Evolutionary conservation across 2,888 invertebrate species (phyloP).

Genomic region (Dynastes tityus): DNA sequence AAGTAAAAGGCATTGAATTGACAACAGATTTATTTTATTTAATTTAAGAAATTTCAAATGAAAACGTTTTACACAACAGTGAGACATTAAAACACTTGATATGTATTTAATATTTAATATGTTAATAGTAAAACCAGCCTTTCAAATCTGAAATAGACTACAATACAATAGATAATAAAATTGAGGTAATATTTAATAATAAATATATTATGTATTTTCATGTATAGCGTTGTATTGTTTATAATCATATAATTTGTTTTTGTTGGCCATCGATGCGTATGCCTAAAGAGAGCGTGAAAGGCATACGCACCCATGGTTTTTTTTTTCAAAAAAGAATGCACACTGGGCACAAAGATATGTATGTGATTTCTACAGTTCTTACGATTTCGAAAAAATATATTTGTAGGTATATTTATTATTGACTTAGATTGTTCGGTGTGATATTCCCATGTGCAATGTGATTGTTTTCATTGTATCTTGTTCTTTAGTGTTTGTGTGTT

Average conservation of each 20-base stretch:
- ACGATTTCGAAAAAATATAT: conserved; percentile 69
- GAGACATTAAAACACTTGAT: conserved; percentile 62
- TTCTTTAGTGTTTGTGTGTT: background rate
- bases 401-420: conserved; percentile 63
- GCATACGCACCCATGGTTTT: conserved; percentile 21
- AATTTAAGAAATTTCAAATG: conserved; percentile 68
- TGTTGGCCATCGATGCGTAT: background rate
- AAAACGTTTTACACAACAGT: conserved; percentile 63
- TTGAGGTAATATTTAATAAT: conserved; percentile 60
- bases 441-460: conserved; percentile 62
- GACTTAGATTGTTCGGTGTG: conserved; percentile 58
- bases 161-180: conserved; percentile 51
- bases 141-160: conserved; percentile 62
- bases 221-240: conserved; percentile 49
- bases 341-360: conserved; percentile 66
- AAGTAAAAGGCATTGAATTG: conserved; percentile 26
- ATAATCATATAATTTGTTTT: conserved; percentile 17
- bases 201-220: conserved; percentile 50
- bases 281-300: conserved; percentile 8
- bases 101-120: conserved; percentile 67
- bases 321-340: conserved; percentile 57
- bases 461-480: conserved; percentile 58
- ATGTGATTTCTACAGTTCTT: conserved; percentile 59
- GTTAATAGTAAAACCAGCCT: conserved; percentile 63
- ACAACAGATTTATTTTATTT: conserved; percentile 63